phyloP scores from a whole-genome alignment of 1,140 invertebrate species.

The Bradysia coprophila region DNA sequence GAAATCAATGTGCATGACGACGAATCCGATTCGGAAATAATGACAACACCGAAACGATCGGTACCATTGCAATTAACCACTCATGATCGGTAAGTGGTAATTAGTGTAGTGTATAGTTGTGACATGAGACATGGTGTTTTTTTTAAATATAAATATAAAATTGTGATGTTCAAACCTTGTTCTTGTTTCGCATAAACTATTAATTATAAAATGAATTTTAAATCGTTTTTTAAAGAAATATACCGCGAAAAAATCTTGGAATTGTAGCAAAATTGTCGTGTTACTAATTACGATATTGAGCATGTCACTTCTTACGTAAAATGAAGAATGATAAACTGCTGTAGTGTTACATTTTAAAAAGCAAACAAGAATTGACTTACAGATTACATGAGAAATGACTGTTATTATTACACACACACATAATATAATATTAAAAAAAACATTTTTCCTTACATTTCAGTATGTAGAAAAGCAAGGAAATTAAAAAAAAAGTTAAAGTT shows the following conservation, averaged over 20 bases:
- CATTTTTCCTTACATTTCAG: neutral
- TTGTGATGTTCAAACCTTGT: neutral
- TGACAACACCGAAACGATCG: neutral
- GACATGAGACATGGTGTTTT: neutral
- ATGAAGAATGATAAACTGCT: too few relatives aligned
- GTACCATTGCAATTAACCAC: neutral
- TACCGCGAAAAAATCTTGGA: too few relatives aligned
- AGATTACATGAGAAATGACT: too few relatives aligned
- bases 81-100: neutral
- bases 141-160: neutral
- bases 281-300: too few relatives aligned
- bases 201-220: neutral
- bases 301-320: too few relatives aligned
- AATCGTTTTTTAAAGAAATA: neutral
- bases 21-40: slow-evolving; percentile 9
- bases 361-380: too few relatives aligned
- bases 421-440: neutral
- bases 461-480: too few relatives aligned
- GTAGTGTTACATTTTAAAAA: too few relatives aligned
- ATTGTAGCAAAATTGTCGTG: too few relatives aligned
- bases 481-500: neutral
- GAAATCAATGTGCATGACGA: slow-evolving; percentile 50
- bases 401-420: neutral
- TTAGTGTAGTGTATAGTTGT: too few relatives aligned
- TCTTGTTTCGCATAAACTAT: neutral